Evolutionary conservation across 2,797 vertebrate genomes (phyloP).

Genomic region (Odontamblyopus rebecca): DNA sequence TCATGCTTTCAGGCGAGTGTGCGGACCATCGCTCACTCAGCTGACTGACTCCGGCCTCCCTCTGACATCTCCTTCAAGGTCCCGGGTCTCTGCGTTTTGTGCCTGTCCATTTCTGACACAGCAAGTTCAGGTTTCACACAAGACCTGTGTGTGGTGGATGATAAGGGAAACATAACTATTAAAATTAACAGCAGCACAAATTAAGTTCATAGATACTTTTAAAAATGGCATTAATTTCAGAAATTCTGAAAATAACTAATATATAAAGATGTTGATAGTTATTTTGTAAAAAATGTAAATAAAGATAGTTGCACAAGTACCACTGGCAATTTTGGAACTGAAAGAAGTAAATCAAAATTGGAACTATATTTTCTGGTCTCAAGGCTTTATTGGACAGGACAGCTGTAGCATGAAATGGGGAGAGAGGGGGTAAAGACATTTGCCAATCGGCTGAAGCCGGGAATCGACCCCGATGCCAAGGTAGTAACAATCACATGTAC

Average conservation of each 20-base stretch:
- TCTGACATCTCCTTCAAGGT: constrained; percentile 82
- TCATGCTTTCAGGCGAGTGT: constrained; percentile 79
- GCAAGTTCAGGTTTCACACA: constrained; percentile 53
- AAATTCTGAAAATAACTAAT: not conserved
- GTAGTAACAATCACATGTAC: too few species aligned
- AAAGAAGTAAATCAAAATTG: not conserved
- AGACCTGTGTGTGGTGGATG: constrained; percentile 63
- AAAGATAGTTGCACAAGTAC: not conserved
- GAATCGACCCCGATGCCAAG: too few species aligned
- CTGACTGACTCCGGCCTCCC: constrained; percentile 75
- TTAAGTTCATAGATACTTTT: not conserved
- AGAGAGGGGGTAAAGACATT: too few species aligned
- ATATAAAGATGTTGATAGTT: not conserved
- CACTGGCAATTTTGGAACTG: not conserved
- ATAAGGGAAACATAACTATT: constrained; percentile 71
- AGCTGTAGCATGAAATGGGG: too few species aligned
- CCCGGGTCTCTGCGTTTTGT: constrained; percentile 61
- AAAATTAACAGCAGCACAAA: constrained; percentile 46
- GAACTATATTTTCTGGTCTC: not conserved
- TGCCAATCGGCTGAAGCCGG: too few species aligned
- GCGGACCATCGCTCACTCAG: constrained; percentile 79
- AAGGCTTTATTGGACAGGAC: too few species aligned
- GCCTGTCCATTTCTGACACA: constrained; percentile 68
- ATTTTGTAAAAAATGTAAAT: not conserved
- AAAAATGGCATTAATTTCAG: not conserved